These are phyloP conservation scores for Mormyrops attenuatus DNA, from an alignment of 2,797 vertebrate genomes.

Conservation along the genomic window DNA sequence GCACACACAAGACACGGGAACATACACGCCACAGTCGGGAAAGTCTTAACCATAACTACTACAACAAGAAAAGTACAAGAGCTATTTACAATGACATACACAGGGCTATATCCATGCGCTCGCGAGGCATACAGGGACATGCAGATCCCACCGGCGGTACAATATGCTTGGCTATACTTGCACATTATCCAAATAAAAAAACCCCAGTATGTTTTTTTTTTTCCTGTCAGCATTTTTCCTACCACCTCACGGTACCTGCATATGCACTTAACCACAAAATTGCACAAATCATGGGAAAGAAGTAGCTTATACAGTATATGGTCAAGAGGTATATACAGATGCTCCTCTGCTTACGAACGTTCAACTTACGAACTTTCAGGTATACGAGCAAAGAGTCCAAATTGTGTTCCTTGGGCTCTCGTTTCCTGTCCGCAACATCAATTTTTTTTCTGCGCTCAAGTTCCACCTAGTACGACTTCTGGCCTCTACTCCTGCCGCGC, in stretches of 20 bases:
- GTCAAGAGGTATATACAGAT: not conserved
- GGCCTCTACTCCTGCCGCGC: no score
- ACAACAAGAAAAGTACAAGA: not conserved
- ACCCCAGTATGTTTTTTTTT: not conserved
- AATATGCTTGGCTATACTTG: not conserved
- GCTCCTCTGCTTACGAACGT: no score
- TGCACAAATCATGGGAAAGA: not conserved
- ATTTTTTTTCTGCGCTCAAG: no score
- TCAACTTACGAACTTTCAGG: no score
- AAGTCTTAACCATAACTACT: not conserved
- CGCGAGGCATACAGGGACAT: not conserved
- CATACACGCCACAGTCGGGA: not conserved
- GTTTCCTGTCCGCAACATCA: no score
- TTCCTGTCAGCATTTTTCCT: not conserved
- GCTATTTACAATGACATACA: no score
- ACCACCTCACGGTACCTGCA: not conserved
- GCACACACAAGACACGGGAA: not conserved
- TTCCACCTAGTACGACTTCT: no score
- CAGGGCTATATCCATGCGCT: not conserved
- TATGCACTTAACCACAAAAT: not conserved
- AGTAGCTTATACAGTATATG: not conserved
- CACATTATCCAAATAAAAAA: not conserved
- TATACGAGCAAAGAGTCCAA: no score
- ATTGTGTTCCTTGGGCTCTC: no score
- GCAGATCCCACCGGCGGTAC: no score